A percentile compares a stretch with the other conserved stretches of the same genome.
phyloP scores from a whole-genome alignment of 2,113 vertebrate species.

The Pitta sordida region DNA sequence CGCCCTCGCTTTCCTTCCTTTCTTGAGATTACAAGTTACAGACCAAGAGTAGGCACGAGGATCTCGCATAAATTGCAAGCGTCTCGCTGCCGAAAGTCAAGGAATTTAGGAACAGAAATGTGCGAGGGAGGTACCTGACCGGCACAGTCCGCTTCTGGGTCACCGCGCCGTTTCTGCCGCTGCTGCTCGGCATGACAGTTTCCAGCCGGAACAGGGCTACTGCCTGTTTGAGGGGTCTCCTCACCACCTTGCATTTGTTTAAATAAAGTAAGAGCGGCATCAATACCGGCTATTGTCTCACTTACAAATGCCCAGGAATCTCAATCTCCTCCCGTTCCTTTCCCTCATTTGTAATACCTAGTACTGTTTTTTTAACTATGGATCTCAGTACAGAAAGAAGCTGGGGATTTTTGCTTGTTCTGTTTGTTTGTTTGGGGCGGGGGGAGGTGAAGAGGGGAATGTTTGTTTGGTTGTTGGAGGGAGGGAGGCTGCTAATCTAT shows the following conservation, averaged over 20 bases:
- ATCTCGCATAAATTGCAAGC: background rate
- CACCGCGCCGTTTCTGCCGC: background rate
- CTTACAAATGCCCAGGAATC: background rate
- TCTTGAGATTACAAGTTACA: background rate
- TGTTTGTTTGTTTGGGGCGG: too few species aligned
- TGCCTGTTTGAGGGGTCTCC: background rate
- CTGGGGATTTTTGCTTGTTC: too few species aligned
- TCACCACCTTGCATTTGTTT: background rate
- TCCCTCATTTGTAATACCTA: background rate
- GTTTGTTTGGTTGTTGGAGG: background rate
- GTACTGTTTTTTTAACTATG: background rate
- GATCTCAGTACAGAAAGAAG: background rate
- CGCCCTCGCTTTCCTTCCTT: background rate
- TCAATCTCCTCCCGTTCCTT: background rate
- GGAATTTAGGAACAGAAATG: background rate
- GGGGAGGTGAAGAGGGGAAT: too few species aligned
- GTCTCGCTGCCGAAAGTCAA: background rate
- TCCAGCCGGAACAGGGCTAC: background rate
- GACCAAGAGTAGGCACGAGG: background rate
- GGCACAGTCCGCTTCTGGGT: background rate
- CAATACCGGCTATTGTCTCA: fast-evolving
- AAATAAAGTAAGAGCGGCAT: background rate
- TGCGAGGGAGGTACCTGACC: background rate
- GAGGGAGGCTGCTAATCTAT: too few species aligned
- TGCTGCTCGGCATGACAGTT: background rate